Conservation (phyloP, 1,140 invertebrate species). For the Helicoverpa zea region DNA sequence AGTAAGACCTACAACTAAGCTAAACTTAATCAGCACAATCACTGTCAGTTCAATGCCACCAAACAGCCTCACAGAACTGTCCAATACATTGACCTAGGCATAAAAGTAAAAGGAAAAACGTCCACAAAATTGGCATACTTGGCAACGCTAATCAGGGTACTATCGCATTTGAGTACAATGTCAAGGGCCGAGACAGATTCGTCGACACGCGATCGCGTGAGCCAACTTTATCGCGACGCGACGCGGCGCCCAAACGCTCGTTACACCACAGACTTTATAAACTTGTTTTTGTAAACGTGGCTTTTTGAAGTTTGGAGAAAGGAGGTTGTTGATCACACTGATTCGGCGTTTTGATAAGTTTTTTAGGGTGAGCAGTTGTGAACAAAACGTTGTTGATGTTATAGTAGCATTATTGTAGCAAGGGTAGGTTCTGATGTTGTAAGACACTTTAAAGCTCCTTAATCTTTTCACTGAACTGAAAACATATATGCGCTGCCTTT, state of each 20-base stretch:
- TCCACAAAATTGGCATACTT: constrained; percentile 28
- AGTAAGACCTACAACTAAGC: too few species aligned
- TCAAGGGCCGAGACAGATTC: constrained; percentile 34
- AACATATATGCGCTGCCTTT: too few species aligned
- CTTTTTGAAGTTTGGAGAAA: neutral
- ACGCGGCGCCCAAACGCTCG: constrained; percentile 16
- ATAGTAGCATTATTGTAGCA: too few species aligned
- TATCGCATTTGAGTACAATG: constrained; percentile 38
- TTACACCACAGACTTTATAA: constrained; percentile 24
- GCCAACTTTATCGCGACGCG: constrained; percentile 37
- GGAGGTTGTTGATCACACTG: neutral
- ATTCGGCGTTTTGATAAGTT: neutral
- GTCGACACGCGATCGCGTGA: constrained; percentile 42
- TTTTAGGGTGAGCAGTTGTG: neutral
- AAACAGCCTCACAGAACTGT: constrained; percentile 5
- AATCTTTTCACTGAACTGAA: too few species aligned
- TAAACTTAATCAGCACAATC: neutral
- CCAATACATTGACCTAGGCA: constrained; percentile 33
- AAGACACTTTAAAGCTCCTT: too few species aligned
- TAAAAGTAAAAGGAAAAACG: neutral
- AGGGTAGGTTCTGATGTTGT: too few species aligned
- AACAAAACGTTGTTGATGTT: too few species aligned
- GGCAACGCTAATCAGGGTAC: constrained; percentile 40
- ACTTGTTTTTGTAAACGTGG: constrained; percentile 27
- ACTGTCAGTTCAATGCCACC: neutral